These are phyloP conservation scores for Coremacera marginata DNA, from an alignment of 2,888 invertebrate genomes.

Conservation along the genomic window DNA sequence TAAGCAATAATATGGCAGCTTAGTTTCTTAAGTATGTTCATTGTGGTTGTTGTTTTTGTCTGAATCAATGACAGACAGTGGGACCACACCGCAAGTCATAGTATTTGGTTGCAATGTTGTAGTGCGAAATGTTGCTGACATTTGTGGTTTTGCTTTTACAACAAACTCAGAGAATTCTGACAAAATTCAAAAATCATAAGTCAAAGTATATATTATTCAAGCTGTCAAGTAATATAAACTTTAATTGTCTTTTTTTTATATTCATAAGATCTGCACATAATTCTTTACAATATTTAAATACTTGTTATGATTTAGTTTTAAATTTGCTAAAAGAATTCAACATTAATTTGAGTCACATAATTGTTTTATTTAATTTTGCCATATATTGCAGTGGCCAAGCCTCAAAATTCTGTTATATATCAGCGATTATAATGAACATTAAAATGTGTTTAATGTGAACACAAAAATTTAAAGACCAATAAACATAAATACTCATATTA, in stretches of 20 bases:
- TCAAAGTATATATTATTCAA: too few species aligned
- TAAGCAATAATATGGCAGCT: constrained; percentile 23
- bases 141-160: background rate
- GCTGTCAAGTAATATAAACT: too few species aligned
- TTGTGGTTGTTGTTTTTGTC: background rate
- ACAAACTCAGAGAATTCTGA: background rate
- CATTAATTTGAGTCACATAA: too few species aligned
- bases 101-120: background rate
- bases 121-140: constrained; percentile 7
- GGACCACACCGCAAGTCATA: background rate
- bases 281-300: too few species aligned
- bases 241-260: too few species aligned
- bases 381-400: too few species aligned
- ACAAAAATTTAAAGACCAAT: constrained; percentile 11
- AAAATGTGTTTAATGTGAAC: constrained; percentile 24
- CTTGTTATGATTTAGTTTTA: too few species aligned
- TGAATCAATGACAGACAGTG: background rate
- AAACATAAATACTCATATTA: background rate
- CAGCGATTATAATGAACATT: constrained; percentile 4
- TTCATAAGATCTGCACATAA: too few species aligned
- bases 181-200: background rate
- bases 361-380: too few species aligned
- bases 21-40: background rate
- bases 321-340: too few species aligned
- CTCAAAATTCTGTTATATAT: too few species aligned